Evolutionary conservation across 2,888 invertebrate species (phyloP).

Genomic region (Hofmannophila pseudospretella): DNA sequence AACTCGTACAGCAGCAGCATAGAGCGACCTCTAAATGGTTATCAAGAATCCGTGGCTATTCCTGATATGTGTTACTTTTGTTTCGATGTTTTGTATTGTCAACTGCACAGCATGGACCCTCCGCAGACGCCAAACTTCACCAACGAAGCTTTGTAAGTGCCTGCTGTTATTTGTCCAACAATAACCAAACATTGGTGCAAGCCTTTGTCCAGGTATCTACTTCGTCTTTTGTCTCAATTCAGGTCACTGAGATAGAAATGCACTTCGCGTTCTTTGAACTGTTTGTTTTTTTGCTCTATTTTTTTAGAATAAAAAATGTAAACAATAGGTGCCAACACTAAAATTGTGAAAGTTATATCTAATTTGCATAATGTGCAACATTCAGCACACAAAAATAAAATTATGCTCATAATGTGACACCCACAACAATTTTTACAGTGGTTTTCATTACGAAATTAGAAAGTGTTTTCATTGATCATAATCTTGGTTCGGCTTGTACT

Average conservation of each 20-base stretch:
- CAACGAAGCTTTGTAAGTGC: slow-evolving; percentile 95
- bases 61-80: slow-evolving; percentile 99
- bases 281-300: no score
- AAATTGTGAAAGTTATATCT: no score
- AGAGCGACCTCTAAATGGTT: slow-evolving; percentile 77
- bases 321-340: no score
- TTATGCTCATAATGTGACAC: no score
- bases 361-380: no score
- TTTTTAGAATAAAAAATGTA: no score
- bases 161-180: neutral
- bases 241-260: slow-evolving; percentile 31
- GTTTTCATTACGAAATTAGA: no score
- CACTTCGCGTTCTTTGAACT: no score
- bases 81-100: slow-evolving; percentile 98
- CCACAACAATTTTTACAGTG: no score
- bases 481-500: no score
- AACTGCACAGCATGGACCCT: slow-evolving; percentile 94
- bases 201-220: slow-evolving; percentile 29
- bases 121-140: slow-evolving; percentile 95
- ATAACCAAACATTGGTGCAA: slow-evolving; percentile 12
- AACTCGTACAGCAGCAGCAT: slow-evolving; percentile 78
- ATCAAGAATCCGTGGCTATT: slow-evolving; percentile 83
- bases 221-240: slow-evolving; percentile 37
- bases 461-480: no score
- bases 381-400: no score